Conservation (phyloP, 2,113 vertebrate genomes). For the Genyomyrus donnyi region DNA sequence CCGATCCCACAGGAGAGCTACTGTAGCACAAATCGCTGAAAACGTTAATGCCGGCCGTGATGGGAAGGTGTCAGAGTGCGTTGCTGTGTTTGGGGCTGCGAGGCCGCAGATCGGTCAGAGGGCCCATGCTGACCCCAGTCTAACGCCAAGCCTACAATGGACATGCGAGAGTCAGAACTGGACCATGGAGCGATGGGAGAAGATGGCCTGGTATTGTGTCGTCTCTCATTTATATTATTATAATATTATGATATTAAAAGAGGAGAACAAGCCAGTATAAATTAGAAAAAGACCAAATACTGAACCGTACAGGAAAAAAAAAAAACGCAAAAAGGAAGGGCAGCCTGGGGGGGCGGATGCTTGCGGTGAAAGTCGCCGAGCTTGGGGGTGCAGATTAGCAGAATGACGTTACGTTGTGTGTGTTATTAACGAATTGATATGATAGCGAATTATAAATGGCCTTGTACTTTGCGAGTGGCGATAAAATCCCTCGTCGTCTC, state of each 20-base stretch:
- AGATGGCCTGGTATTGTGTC: background rate
- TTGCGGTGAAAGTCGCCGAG: no score
- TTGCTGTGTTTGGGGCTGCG: background rate
- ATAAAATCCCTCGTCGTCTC: background rate
- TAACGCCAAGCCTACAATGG: background rate
- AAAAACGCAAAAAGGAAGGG: no score
- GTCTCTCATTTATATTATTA: no score
- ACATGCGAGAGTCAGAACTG: background rate
- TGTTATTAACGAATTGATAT: background rate
- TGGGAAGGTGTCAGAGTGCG: no score
- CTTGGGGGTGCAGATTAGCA: background rate
- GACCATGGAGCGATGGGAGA: background rate
- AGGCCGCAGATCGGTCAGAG: background rate
- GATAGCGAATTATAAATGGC: background rate
- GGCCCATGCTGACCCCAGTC: background rate
- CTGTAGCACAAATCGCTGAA: no score
- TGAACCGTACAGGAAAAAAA: background rate
- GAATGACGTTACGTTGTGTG: background rate
- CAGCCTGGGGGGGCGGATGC: background rate
- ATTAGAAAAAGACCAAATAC: background rate
- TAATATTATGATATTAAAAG: no score
- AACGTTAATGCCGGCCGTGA: background rate
- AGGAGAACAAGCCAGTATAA: no score
- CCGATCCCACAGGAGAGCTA: no score
- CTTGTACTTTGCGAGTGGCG: background rate